Evolutionary conservation across 1,140 invertebrate genomes (phyloP).

Genomic region (Conopomorpha cramerella): DNA sequence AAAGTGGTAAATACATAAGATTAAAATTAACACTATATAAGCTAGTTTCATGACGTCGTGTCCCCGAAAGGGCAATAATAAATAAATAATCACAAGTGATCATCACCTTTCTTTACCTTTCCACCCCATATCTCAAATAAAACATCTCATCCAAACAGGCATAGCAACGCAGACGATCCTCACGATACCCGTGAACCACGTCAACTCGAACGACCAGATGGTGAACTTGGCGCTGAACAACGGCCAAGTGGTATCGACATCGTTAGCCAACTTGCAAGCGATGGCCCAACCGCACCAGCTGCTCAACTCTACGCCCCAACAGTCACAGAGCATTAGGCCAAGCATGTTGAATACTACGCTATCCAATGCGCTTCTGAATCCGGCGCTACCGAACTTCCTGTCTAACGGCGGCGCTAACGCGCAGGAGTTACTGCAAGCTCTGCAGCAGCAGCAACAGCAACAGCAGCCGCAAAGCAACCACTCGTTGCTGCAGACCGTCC

Average conservation of each 20-base stretch:
- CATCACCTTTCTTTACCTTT: no score
- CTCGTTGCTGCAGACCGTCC: slow-evolving; percentile 47
- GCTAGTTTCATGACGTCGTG: no score
- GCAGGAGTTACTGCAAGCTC: slow-evolving; percentile 66
- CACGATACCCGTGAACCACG: slow-evolving; percentile 87
- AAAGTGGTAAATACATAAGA: no score
- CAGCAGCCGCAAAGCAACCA: slow-evolving; percentile 46
- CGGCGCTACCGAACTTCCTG: slow-evolving; percentile 70
- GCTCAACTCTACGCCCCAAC: slow-evolving; percentile 45
- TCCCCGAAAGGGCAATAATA: no score
- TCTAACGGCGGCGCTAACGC: slow-evolving; percentile 69
- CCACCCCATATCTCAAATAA: no score
- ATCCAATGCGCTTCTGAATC: slow-evolving; percentile 64
- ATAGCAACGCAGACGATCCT: slow-evolving; percentile 92
- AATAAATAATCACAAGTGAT: no score
- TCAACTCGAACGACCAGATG: slow-evolving; percentile 80
- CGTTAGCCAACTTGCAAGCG: slow-evolving; percentile 78
- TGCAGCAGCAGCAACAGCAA: slow-evolving; percentile 54
- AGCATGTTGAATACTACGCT: slow-evolving; percentile 59
- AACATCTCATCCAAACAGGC: slow-evolving; percentile 64
- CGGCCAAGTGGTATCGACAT: slow-evolving; percentile 84
- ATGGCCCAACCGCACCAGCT: slow-evolving; percentile 72
- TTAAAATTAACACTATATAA: no score
- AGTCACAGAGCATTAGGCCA: slow-evolving; percentile 56
- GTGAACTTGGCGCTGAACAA: slow-evolving; percentile 79